Evolutionary conservation across 2,888 invertebrate species (phyloP).

Genomic region (Alitta virens): DNA sequence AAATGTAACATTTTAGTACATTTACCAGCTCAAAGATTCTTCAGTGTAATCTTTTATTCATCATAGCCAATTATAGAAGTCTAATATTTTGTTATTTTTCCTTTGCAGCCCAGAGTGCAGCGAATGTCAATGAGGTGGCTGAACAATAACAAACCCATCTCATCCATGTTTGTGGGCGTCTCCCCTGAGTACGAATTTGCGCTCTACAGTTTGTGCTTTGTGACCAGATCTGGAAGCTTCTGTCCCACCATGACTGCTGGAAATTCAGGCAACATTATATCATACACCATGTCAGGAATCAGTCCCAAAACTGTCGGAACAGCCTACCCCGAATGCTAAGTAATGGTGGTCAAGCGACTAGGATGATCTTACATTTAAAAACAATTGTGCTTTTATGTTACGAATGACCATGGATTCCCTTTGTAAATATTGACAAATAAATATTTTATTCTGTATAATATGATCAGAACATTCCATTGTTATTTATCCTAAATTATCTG

Average conservation of each 20-base stretch:
- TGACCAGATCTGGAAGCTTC: constrained; percentile 68
- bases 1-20: too few relatives aligned
- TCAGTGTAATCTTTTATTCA: neutral
- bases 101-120: constrained; percentile 7
- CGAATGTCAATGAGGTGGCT: constrained; percentile 15
- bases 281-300: constrained; percentile 16
- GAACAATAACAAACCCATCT: constrained; percentile 17
- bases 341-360: too few relatives aligned
- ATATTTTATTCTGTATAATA: too few relatives aligned
- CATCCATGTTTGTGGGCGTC: constrained; percentile 40
- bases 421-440: too few relatives aligned
- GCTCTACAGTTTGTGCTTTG: constrained; percentile 82
- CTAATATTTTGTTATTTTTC: neutral
- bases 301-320: constrained; percentile 21
- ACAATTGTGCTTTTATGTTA: too few relatives aligned
- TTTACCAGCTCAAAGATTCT: too few relatives aligned
- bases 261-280: constrained; percentile 12
- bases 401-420: too few relatives aligned
- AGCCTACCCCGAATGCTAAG: constrained; percentile 23
- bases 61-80: neutral
- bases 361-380: too few relatives aligned
- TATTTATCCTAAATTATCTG: too few relatives aligned
- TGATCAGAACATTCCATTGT: too few relatives aligned
- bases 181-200: constrained; percentile 91
- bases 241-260: constrained; percentile 20